Evolutionary conservation across 2,113 vertebrate species (phyloP).

Genomic region (Catharus minimus): DNA sequence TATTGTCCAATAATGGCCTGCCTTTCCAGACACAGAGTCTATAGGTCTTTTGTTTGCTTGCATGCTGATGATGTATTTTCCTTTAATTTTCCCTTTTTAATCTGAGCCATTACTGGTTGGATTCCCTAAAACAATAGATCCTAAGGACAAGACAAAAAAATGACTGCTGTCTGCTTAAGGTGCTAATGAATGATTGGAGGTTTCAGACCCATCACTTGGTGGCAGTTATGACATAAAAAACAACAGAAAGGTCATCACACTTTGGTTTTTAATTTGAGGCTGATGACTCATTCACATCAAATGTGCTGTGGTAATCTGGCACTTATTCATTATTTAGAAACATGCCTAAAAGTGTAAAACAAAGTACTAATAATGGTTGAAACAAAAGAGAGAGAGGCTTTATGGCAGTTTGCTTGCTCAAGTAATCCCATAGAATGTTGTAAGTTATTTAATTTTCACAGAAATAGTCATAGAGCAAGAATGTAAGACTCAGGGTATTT

Average conservation of each 20-base stretch:
- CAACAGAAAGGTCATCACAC: background rate
- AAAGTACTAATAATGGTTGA: background rate
- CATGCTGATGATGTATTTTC: background rate
- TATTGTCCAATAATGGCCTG: background rate
- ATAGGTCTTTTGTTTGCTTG: background rate
- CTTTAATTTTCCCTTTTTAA: background rate
- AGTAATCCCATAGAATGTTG: background rate
- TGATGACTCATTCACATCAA: background rate
- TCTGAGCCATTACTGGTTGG: background rate
- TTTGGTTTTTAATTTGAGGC: background rate
- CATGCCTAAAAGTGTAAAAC: background rate
- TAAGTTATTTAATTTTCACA: background rate
- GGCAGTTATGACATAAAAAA: background rate
- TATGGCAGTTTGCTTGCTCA: background rate
- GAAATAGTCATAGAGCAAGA: background rate
- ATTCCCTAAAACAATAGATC: background rate
- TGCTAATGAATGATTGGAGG: background rate
- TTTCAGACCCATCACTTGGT: background rate
- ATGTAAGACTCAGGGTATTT: background rate
- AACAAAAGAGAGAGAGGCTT: background rate
- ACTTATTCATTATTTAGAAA: conserved; percentile 12
- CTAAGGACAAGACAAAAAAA: background rate
- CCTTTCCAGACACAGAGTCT: background rate
- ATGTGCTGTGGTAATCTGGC: background rate
- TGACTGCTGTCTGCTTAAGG: background rate